Base-by-base conservation (phyloP, 2,113 vertebrate genomes). In the Lagopus muta region DNA sequence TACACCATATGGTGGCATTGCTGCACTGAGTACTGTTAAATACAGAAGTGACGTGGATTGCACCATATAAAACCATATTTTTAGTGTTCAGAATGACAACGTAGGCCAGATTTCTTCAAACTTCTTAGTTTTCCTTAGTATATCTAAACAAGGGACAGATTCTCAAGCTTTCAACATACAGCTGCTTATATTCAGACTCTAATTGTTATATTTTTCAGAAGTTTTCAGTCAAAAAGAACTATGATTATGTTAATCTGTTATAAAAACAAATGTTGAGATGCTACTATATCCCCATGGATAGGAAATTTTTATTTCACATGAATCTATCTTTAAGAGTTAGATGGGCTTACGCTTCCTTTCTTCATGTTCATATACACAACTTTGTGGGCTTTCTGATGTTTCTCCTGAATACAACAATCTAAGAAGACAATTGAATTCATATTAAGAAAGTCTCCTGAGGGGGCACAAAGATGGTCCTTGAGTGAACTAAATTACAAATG, bases 1-100 rank as follows among this genome's bases (percentile, higher is more conserved):
- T 74, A 65, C 52, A 93, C 90, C 96, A 96, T 96, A 96, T 96
- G 96, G 92, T 94, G 94, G 88, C 94, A 95, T 96, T 96, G 94
- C 86, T 94, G 88, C 20, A 28, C 85, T 86, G 80, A 40, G 80
- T 88, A 81, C 88, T 69, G 69, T 92, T 90, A 96, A 92, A 95
- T 84, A 88, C 72, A 95, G 86, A 88, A 94, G 47, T 84, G 93
- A 96, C 82, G 69, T 61, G 72, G 90, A 48, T 72, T 88, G 32
- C 34, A 72, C 15, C 18, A 1, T 61, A 86, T 64, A 69, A 93
- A 95, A 30, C 13, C 3, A 1, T 96, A 96, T 95, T 95, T 96
- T 96, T 95, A 92, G 92, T 88, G 75, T 84, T 88, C 82, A 86
- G 61, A 88, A 84, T 1, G 24, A 75, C 43, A 88, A n/a, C 17